These are phyloP conservation scores for Papilio gigon DNA, from an alignment of 2,888 invertebrate genomes.

Conservation along the genomic window DNA sequence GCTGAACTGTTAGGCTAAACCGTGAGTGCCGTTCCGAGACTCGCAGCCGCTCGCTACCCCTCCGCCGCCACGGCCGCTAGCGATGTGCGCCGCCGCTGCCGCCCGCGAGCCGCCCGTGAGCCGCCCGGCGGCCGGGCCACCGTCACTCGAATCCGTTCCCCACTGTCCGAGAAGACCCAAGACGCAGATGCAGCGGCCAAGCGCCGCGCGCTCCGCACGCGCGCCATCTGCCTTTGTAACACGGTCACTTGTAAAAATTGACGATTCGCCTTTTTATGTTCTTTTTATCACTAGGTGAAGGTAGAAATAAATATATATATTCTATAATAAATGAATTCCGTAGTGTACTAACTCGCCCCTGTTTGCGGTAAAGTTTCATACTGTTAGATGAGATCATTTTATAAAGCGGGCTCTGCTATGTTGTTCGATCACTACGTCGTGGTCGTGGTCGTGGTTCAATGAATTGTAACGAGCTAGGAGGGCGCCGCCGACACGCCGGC, in stretches of 20 bases:
- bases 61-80: slow-evolving; percentile 56
- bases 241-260: slow-evolving; percentile 36
- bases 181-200: slow-evolving; percentile 39
- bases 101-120: slow-evolving; percentile 71
- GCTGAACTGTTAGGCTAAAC: too few species aligned
- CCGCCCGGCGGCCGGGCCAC: slow-evolving; percentile 74
- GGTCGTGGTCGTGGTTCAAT: slow-evolving; percentile 64
- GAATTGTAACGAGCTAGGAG: slow-evolving; percentile 47
- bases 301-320: slow-evolving; percentile 55
- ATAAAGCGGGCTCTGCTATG: slow-evolving; percentile 25
- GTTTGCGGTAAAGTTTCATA: slow-evolving; percentile 53
- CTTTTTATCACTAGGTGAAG: slow-evolving; percentile 60
- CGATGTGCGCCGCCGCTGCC: slow-evolving; percentile 75
- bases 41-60: not conserved
- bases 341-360: slow-evolving; percentile 52
- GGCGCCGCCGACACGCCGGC: slow-evolving; percentile 41
- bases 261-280: slow-evolving; percentile 45
- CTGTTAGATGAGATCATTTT: slow-evolving; percentile 44
- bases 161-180: slow-evolving; percentile 52
- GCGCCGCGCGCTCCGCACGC: slow-evolving; percentile 4
- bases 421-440: slow-evolving; percentile 54
- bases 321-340: slow-evolving; percentile 40
- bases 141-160: slow-evolving; percentile 76
- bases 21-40: not conserved
- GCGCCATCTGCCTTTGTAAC: not conserved